Evolutionary conservation across 2,113 vertebrate species (phyloP), one percentile per base, ranked within the genome.

Genomic region (Elaphurus davidianus): DNA sequence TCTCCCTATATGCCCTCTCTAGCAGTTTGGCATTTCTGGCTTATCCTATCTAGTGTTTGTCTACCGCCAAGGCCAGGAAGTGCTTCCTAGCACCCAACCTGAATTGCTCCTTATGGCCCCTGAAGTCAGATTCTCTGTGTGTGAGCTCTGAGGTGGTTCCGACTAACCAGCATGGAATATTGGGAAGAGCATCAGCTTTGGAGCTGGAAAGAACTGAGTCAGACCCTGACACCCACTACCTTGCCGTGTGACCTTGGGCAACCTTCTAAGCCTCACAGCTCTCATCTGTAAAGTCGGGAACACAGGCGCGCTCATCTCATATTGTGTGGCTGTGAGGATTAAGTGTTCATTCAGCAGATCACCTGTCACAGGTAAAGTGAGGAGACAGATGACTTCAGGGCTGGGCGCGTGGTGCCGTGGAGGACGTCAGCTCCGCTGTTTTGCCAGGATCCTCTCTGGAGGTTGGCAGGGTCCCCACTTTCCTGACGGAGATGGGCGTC

Each of bases 381-480:
- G 95, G 85, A 89, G 9, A 21, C 67, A 57, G 16, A 21, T 78
- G 81, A 12, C 67, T 52, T 78, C n/a, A 60, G 64, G 54, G 15
- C n/a, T 52, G 10, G 16, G 16, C 0, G 0, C 13, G 1, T 12
- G 1, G 40, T 6, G 2, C 79, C 8, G 0, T 82, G 43, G 62
- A 55, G 67, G 64, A 83, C 1, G 1, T 30, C 40, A 7, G 27
- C 28, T 81, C 36, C 2, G 45, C 50, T 40, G 28, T 36, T 36
- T 43, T 27, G 33, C 60, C 5, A 1, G 9, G n/a, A 27, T 12
- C 2, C 15, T 83, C 40, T 91, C 36, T 40, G 57, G 85, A 88
- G 86, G 45, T 52, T 8, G 19, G n/a, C 0, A 9, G 33, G 40
- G n/a, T 27, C 9, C 28, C 10, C 12, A 30, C 43, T 74, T 76